Percentiles rank a stretch among this genome's conserved stretches.
Conservation (phyloP, 2,797 vertebrate species). For the Diceros bicornis region DNA sequence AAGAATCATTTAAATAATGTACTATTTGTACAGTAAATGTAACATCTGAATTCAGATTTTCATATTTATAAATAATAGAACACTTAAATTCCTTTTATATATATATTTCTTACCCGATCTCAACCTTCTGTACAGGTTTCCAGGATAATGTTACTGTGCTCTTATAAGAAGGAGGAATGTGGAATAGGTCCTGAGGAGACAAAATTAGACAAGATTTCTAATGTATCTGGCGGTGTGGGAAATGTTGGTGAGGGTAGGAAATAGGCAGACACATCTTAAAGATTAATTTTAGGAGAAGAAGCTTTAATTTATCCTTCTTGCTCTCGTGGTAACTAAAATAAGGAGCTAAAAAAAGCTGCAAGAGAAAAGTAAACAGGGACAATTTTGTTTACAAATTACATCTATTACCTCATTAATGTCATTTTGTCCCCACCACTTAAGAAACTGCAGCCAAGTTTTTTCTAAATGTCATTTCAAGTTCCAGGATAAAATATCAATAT, state of each 20-base stretch:
- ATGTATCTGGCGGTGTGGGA: not conserved
- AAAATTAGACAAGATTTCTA: slow-evolving; percentile 79
- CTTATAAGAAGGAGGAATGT: slow-evolving; percentile 99
- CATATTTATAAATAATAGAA: slow-evolving; percentile 27
- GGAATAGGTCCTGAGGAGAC: slow-evolving; percentile 96
- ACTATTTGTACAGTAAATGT: not conserved
- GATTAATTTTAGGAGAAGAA: not conserved
- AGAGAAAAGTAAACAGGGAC: not conserved
- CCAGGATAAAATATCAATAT: slow-evolving; percentile 9
- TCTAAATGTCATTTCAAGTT: slow-evolving; percentile 15
- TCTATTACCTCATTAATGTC: not conserved
- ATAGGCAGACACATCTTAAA: slow-evolving; percentile 32
- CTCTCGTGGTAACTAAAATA: not conserved
- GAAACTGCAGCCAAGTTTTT: slow-evolving; percentile 8
- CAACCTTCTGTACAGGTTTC: slow-evolving; percentile 98
- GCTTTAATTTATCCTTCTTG: not conserved
- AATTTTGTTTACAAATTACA: slow-evolving; percentile 30
- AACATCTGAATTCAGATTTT: slow-evolving; percentile 56
- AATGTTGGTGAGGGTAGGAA: not conserved
- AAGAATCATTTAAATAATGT: slow-evolving; percentile 31
- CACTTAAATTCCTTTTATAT: not conserved
- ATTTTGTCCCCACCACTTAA: not conserved
- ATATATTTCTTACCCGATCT: slow-evolving; percentile 92
- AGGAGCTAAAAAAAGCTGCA: not conserved
- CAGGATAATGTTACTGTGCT: slow-evolving; percentile 98